Conservation (phyloP, 2,797 vertebrate species). For the Oceanodroma leucorhoa region DNA sequence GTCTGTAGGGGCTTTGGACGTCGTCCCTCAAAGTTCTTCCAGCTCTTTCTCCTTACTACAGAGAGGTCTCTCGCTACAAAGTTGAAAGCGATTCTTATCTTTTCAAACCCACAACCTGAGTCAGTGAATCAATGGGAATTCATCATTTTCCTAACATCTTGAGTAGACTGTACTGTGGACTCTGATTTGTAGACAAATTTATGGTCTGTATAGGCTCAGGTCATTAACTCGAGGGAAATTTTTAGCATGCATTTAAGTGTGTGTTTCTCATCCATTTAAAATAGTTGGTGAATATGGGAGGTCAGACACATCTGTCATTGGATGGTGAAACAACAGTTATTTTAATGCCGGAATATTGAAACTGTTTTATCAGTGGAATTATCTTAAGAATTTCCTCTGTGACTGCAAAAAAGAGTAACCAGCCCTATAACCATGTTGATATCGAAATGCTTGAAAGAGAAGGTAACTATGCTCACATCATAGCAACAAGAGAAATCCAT, state of each 20-base stretch:
- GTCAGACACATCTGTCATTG: background rate
- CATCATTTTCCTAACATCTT: background rate
- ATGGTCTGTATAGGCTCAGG: background rate
- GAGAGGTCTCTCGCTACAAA: background rate
- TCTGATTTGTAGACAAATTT: background rate
- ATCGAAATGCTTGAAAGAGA: background rate
- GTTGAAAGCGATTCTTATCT: background rate
- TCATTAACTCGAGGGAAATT: background rate
- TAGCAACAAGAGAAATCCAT: background rate
- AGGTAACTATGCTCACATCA: background rate
- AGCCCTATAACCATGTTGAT: background rate
- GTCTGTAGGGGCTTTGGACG: background rate
- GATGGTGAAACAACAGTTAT: background rate
- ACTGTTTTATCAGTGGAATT: background rate
- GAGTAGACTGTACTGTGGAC: background rate
- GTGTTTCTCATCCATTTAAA: background rate
- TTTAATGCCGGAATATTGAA: background rate
- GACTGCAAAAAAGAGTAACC: background rate
- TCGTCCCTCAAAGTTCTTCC: background rate
- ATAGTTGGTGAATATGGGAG: background rate
- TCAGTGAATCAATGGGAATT: background rate
- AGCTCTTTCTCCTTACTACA: background rate
- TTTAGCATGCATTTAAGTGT: background rate
- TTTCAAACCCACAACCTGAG: background rate
- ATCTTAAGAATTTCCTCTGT: background rate